A percentile compares a stretch with the other conserved stretches of the same genome.
phyloP scores from a whole-genome alignment of 35 echinoderm and acorn worm species.

The Ptychodera flava region DNA sequence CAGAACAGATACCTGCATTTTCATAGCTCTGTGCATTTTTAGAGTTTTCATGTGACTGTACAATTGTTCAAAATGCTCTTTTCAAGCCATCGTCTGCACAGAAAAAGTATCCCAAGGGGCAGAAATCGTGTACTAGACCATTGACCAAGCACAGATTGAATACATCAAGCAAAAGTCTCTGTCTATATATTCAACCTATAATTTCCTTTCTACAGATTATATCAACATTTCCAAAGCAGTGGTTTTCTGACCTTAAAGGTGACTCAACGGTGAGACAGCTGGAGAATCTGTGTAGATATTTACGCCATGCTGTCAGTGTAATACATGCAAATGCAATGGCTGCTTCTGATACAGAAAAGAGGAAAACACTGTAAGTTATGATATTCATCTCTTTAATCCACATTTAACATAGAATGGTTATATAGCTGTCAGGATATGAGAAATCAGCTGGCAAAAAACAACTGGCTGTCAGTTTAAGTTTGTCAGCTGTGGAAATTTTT shows the following conservation, averaged over 20 bases:
- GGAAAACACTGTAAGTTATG: slow-evolving; percentile 40
- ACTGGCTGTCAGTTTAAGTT: too few relatives aligned
- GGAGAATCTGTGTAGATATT: slow-evolving; percentile 85
- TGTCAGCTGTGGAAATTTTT: too few relatives aligned
- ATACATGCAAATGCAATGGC: slow-evolving; percentile 18
- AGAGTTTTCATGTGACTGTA: neutral
- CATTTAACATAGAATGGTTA: too few relatives aligned
- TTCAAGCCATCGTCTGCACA: neutral
- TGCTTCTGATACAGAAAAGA: slow-evolving; percentile 53
- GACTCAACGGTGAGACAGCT: slow-evolving; percentile 80
- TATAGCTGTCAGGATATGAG: neutral
- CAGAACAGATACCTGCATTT: neutral
- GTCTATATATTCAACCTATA: neutral
- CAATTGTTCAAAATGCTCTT: neutral
- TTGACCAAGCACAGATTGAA: too few relatives aligned
- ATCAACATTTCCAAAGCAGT: slow-evolving; percentile 59
- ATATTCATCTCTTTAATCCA: too few relatives aligned
- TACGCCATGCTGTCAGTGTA: slow-evolving; percentile 25
- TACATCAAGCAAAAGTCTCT: too few relatives aligned
- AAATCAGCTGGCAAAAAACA: too few relatives aligned
- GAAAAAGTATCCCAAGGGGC: neutral
- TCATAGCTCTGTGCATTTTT: neutral
- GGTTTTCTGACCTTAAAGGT: slow-evolving; percentile 84
- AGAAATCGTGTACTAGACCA: neutral
- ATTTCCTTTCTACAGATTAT: slow-evolving; percentile 39